Base-by-base conservation (phyloP, 2,888 invertebrate genomes). In the Tubiluchus corallicola region DNA sequence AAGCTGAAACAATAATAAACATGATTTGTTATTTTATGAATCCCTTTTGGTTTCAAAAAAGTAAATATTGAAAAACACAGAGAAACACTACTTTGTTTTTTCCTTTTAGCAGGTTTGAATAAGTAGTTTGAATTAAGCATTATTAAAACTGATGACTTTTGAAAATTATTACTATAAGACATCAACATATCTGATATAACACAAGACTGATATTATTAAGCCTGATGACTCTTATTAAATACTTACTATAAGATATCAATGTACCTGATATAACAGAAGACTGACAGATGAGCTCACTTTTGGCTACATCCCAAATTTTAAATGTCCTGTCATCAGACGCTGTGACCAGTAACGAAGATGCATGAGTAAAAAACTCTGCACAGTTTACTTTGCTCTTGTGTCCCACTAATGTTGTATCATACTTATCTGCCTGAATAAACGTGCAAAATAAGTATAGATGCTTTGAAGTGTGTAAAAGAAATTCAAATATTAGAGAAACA, bases 261-360 rank as follows among this genome's bases (percentile, higher is more conserved):
- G 9, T 29, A 29, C 29, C 29, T 9, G 29, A 29, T 29, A 29
- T 29, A 9, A 29, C 29, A 29, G 29, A 29, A 9, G 29, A 29
- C n/a, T 29, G 29, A n/a, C n/a, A 29, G 9, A 29, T 29, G n/a
- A 29, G 29, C 29, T 29, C 29, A 9, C 9, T 9, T 29, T 9
- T 29, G 29, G 9, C n/a, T 9, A 29, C n/a, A 29, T 29, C n/a
- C 29, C 29, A 29, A 29, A 57, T 60, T 52, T 58, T 60, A 48
- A 57, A 61, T 38, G 58, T 60, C 17, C 60, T 49, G 44, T 62
- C 61, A 42, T 61, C 61, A 3, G 57, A 55, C 29, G 57, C 53
- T 3, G 59, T 54, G 47, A 61, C 59, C 3, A 62, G 48, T 2
- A 58, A 59, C 4, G 57, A 52, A 2, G 53, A 48, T 44, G 57